Percentiles rank a stretch among this genome's conserved stretches.
phyloP scores from a whole-genome alignment of 2,113 vertebrate genomes.

The Vicugna pacos region DNA sequence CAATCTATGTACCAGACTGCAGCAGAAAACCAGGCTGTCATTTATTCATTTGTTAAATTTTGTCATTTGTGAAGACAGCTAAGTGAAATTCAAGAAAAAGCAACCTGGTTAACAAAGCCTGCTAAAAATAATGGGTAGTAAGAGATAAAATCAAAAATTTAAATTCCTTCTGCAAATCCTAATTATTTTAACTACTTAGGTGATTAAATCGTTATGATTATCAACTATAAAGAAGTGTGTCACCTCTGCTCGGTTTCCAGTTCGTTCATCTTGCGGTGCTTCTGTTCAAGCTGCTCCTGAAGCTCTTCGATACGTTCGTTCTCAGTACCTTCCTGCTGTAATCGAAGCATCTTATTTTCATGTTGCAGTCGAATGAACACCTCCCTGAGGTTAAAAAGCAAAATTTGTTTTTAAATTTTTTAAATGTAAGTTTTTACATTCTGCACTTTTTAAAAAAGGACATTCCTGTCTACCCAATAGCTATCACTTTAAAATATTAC shows the following conservation, averaged over 20 bases:
- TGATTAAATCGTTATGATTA: background rate
- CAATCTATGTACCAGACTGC: background rate
- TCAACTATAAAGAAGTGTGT: background rate
- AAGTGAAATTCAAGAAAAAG: conserved; percentile 51
- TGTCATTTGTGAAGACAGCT: background rate
- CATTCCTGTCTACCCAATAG: background rate
- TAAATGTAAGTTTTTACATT: background rate
- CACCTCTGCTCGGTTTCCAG: conserved; percentile 95
- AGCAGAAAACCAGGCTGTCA: background rate
- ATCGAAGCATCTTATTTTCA: conserved; percentile 97
- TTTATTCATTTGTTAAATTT: background rate
- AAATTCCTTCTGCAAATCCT: background rate
- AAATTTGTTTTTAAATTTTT: conserved; percentile 17
- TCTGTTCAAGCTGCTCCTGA: conserved; percentile 93
- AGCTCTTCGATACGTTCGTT: conserved; percentile 92
- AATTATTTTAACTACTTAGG: background rate
- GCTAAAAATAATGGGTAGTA: background rate
- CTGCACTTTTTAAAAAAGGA: background rate
- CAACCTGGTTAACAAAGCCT: background rate
- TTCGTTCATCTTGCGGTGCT: conserved; percentile 91
- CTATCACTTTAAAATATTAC: conserved; percentile 28
- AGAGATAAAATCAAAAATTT: background rate
- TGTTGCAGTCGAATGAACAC: conserved; percentile 97
- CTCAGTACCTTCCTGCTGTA: conserved; percentile 95
- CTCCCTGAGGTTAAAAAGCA: conserved; percentile 87